Evolutionary conservation across 37 sponge, comb jelly and placozoan genomes (phyloP), one percentile per base, ranked within the genome.

Genomic region (Spongia lamella): DNA sequence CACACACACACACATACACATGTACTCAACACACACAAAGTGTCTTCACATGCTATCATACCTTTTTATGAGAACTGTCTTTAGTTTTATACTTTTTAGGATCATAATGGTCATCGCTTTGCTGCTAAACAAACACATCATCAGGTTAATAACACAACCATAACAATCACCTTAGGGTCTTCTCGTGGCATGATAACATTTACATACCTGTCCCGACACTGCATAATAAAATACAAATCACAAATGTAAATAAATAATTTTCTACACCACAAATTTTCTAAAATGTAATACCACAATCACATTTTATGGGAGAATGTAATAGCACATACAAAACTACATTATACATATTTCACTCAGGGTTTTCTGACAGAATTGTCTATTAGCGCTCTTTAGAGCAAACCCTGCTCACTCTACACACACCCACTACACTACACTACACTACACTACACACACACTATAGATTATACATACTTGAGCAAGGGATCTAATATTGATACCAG

Each of bases 201-300:
- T 63, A 93, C 79, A 57, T 81, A 79, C 53, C 72, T 86, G 11
- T 93, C 94, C 16, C 87, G 78, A 47, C 94, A 93, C 94, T 93
- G 70, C 25, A 63, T 1, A 54, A 49, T 51, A 53, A 29, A 30
- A 56, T n/a, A n/a, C n/a, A n/a, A n/a, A n/a, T n/a, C n/a, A n/a
- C n/a, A n/a, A n/a, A n/a, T n/a, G n/a, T n/a, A n/a, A n/a, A n/a
- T n/a, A n/a, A n/a, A n/a, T n/a, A n/a, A n/a, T n/a, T n/a, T n/a
- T n/a, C n/a, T n/a, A n/a, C n/a, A n/a, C n/a, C n/a, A n/a, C n/a
- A n/a, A n/a, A 24, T 19, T 0, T 21, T 1, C 29, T n/a, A n/a
- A n/a, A n/a, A n/a, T n/a, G n/a, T n/a, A n/a, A n/a, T n/a, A n/a
- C n/a, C n/a, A 43, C 47, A 43, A 43, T 43, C 47, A 43, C 47